A percentile compares a stretch with the other conserved stretches of the same genome.
Conservation (phyloP, 1,140 invertebrate genomes). For the Drosophila repletoides region DNA sequence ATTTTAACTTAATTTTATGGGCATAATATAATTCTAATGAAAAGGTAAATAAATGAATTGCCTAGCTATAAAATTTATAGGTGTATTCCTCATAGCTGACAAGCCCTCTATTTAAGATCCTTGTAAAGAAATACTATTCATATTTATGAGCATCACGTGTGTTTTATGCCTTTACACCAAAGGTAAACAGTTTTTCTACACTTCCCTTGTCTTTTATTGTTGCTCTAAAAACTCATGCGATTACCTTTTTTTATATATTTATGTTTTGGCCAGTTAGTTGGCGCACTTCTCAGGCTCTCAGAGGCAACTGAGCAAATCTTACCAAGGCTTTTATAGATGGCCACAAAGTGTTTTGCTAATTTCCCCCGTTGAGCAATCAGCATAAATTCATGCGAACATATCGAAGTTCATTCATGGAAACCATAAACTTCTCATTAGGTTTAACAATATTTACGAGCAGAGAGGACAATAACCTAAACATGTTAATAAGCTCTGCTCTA, state of each 20-base stretch:
- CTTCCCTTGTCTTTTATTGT: constrained; percentile 10
- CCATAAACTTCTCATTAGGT: constrained; percentile 56
- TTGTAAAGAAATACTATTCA: background rate
- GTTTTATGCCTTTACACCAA: background rate
- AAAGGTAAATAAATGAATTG: constrained; percentile 17
- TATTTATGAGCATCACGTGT: background rate
- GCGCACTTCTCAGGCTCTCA: background rate
- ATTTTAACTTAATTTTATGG: too few relatives aligned
- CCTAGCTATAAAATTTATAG: background rate
- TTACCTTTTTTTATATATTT: background rate
- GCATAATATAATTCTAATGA: background rate
- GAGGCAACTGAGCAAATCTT: constrained; percentile 39
- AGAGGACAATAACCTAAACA: constrained; percentile 2
- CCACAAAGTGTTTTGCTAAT: constrained; percentile 4
- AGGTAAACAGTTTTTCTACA: constrained; percentile 6
- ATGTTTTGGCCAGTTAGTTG: background rate
- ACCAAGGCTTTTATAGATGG: constrained; percentile 13
- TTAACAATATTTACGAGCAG: constrained; percentile 18
- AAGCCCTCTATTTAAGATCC: background rate
- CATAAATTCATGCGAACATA: constrained; percentile 53
- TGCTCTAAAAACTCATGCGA: background rate
- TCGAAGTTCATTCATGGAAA: constrained; percentile 30
- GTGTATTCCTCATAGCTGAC: background rate
- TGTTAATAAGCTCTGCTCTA: too few relatives aligned
- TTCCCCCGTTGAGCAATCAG: constrained; percentile 34